These are phyloP conservation scores for Troides helena DNA, from an alignment of 2,888 invertebrate species.

Conservation along the genomic window DNA sequence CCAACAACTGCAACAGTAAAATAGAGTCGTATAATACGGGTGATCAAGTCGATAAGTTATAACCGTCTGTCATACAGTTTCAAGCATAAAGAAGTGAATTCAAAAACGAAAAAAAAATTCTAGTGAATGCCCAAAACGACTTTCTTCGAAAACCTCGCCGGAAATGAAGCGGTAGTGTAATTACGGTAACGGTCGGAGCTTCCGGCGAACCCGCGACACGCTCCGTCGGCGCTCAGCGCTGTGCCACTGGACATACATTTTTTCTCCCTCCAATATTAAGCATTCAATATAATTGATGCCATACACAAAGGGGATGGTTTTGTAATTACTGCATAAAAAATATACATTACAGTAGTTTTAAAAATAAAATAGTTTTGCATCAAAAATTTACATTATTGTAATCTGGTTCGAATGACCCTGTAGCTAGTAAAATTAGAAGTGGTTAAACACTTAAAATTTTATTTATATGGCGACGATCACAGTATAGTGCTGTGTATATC, in stretches of 20 bases:
- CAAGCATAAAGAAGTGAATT: slow-evolving; percentile 13
- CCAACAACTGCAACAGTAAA: neutral
- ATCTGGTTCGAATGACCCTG: too few species aligned
- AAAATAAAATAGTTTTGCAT: too few species aligned
- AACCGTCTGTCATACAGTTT: neutral
- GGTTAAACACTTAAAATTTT: too few species aligned
- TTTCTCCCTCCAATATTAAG: neutral
- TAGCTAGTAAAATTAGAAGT: too few species aligned
- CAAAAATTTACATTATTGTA: too few species aligned
- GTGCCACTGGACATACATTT: slow-evolving; percentile 3
- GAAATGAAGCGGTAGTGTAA: slow-evolving; percentile 31
- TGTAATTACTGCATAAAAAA: too few species aligned
- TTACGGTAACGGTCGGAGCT: slow-evolving; percentile 27
- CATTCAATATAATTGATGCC: too few species aligned
- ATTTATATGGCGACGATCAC: too few species aligned
- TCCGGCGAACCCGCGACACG: slow-evolving; percentile 30
- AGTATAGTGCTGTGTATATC: too few species aligned
- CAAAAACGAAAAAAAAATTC: slow-evolving; percentile 6
- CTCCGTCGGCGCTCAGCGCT: slow-evolving; percentile 14
- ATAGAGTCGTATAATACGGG: neutral
- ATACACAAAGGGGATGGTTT: too few species aligned
- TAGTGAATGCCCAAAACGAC: slow-evolving; percentile 9
- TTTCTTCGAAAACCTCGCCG: slow-evolving; percentile 28
- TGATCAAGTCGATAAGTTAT: neutral
- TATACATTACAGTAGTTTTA: too few species aligned